Evolutionary conservation across 2,797 vertebrate species (phyloP).

Genomic region (Botia kubotai): DNA sequence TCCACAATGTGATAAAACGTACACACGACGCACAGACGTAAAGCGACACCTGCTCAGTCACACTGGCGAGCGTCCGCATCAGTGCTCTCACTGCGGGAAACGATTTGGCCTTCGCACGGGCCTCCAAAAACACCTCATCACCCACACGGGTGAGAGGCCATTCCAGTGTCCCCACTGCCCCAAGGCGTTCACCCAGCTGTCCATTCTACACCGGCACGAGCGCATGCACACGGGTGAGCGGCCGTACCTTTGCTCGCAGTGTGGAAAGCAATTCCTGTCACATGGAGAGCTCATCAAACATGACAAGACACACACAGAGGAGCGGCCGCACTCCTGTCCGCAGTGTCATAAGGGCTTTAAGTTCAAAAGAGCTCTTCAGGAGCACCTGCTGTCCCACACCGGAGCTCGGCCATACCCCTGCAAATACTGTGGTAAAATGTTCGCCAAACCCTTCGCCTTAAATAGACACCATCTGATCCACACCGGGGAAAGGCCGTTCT

Average conservation of each 20-base stretch:
- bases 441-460: constrained; percentile 86
- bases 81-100: constrained; percentile 75
- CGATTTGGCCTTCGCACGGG: constrained; percentile 74
- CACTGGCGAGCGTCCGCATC: constrained; percentile 76
- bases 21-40: constrained; percentile 76
- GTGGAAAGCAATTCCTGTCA: constrained; percentile 79
- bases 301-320: constrained; percentile 75
- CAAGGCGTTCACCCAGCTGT: constrained; percentile 77
- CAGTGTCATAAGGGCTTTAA: constrained; percentile 79
- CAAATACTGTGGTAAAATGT: constrained; percentile 83
- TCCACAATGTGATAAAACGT: constrained; percentile 77
- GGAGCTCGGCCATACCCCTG: constrained; percentile 85
- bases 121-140: constrained; percentile 75
- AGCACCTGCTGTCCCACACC: constrained; percentile 81
- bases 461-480: constrained; percentile 88
- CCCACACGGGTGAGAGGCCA: constrained; percentile 77
- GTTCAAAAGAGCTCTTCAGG: constrained; percentile 78
- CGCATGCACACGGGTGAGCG: constrained; percentile 83
- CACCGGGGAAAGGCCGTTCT: constrained; percentile 85
- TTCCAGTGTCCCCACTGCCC: constrained; percentile 78
- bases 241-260: constrained; percentile 81
- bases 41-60: constrained; percentile 76
- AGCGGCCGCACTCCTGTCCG: constrained; percentile 73
- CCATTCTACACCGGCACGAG: constrained; percentile 77
- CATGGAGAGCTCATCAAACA: constrained; percentile 81